Evolutionary conservation across 2,888 invertebrate species (phyloP), one percentile per base, ranked within the genome.

Genomic region (Gisinianus flammeolus): DNA sequence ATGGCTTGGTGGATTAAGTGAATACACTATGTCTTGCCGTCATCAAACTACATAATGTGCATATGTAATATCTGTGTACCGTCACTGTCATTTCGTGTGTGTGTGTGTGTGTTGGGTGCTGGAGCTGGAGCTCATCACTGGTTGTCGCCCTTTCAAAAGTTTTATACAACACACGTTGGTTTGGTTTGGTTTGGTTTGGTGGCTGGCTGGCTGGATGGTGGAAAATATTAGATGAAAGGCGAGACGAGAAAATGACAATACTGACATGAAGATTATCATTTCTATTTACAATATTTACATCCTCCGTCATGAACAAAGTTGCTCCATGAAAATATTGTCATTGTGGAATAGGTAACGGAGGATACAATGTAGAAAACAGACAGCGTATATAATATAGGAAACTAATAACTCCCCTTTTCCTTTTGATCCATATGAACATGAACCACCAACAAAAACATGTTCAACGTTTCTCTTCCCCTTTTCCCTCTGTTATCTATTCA

Each of bases 21-120:
- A 70, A 70, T 70, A 52, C 68, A n/a, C n/a, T n/a, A 68, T 68
- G 68, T 70, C 70, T 54, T 70, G 54, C 70, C 54, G 70, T 70
- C 70, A 70, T 54, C 54, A 54, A 28, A 12, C 54, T 54, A 24
- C 30, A 24, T 64, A 16, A 6, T 28, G 22, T 64, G 12, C 44
- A 44, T 44, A 12, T 19, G 12, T 44, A 16, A 12, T 44, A 16
- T 44, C 44, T 44, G 16, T 44, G 12, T 44, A 44, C 44, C 44
- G 44, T 44, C 44, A 44, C 19, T 44, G 3, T 44, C 44, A 44
- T 44, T 44, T 44, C 44, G 44, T 44, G 3, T 44, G 8, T 19
- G 19, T 44, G 6, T 35, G 12, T 35, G 12, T 12, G 19, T 44
- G 6, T 6, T 4, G 12, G 12, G 26, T 26, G n/a, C 67, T 54